Base-by-base conservation (phyloP, 2,888 invertebrate genomes). In the Chymomyza amoena region DNA sequence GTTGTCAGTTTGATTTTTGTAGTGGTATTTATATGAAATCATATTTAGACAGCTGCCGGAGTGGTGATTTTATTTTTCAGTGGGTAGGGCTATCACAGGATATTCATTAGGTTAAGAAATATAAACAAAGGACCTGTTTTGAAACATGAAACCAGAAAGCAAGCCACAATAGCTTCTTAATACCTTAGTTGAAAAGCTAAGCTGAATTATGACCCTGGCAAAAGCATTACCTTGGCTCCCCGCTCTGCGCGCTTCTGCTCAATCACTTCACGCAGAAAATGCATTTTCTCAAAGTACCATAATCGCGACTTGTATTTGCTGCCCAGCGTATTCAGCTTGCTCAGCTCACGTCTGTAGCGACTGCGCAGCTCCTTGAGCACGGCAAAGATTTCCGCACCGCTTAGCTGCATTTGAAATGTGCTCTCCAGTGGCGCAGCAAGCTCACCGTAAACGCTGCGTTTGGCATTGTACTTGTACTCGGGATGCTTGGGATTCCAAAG, bases 401-500 rank as follows among this genome's bases (percentile, higher is more conserved):
- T 84, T 25, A 90, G 68, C 32, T 83, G 78, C 25, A 88, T 75
- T n/a, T 85, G 71, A 28, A 79, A 84, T 61, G 81, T 78, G 9
- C 75, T 66, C 36, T 84, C 68, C 20, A 90, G 72, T 1, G 89
- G 83, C 0, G 74, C 80, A 0, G 84, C 82, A 36, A 90, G 68
- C 16, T 89, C 86, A 6, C 81, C 73, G 16, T 86, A 90, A 25
- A 88, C 70, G 15, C 78, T 84, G 6, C 83, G 78, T 61, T 87
- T 87, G 4, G 86, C 80, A 77, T 90, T 90, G 69, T 90, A 90
- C 70, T 89, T 90, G 68, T 90, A 90, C n/a, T 83, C 80, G 3
- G 81, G 73, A 75, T 90, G 86, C 16, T 88, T 76, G 28, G 89
- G 90, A 72, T 90, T 89, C 90, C 90, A 90, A 6, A 90, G 78